Base-by-base conservation (phyloP, 2,797 vertebrate genomes). In the Acanthurus leucopareius region DNA sequence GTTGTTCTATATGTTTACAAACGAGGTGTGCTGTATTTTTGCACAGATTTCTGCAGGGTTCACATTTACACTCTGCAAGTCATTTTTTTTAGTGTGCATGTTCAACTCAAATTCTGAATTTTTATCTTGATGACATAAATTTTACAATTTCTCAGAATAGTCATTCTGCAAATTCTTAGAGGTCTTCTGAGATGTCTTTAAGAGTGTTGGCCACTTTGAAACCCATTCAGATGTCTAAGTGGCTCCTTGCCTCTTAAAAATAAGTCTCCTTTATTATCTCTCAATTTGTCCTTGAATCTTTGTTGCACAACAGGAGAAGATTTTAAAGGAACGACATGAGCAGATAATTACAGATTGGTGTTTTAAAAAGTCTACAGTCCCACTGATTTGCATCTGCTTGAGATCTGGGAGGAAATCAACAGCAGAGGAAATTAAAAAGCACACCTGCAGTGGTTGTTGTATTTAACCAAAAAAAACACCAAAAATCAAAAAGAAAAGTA, bases 311-410 rank as follows among this genome's bases (percentile, higher is more conserved):
- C 3, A 38, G 16, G 16, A 72, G 73, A 38, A 52, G 19, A 65
- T 19, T 44, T 22, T 45, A 53, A 75, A 62, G 11, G 22, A 20
- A 49, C 19, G 56, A 35, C 16, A 52, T 9, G 48, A 22, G 19
- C 20, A 20, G 58, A 73, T 77, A 56, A 80, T 79, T 82, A 71
- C 32, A 61, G 28, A 64, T 22, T 35, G 20, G 25, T 63, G 19
- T 44, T 77, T 68, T 59, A 35, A 17, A 47, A 45, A 59, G 52
- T 45, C 42, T 77, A 51, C 56, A 42, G 32, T 40, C 45, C 47
- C 1, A 10, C 48, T 73, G 48, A 79, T 82, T 87, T 78, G 64
- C 71, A 78, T 80, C 49, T 51, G 65, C 60, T 72, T 74, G 70
- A 69, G 67, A 69, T 49, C 52, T 42, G 17, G 20, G 9, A 19